These are phyloP conservation scores for Netelia fuscicornis DNA, from an alignment of 2,888 invertebrate genomes.

Conservation along the genomic window DNA sequence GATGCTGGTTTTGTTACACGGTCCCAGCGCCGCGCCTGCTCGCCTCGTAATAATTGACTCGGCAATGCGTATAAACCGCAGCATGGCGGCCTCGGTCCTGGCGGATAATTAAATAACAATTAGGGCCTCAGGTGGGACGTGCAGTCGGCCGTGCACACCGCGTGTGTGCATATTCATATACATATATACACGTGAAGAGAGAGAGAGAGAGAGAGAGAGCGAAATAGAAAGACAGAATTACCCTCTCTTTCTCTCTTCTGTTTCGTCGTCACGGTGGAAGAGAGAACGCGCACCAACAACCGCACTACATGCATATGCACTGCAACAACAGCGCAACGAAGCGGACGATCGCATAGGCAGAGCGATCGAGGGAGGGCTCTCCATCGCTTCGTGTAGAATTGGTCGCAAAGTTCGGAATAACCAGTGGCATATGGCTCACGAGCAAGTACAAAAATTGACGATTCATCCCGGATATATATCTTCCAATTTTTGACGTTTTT, in stretches of 20 bases:
- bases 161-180: conserved; percentile 64
- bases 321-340: conserved; percentile 41
- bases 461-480: conserved; percentile 76
- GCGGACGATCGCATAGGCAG: conserved; percentile 38
- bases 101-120: conserved; percentile 83
- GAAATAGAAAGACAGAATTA: no score
- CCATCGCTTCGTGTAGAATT: conserved; percentile 37
- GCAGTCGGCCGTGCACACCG: conserved; percentile 70
- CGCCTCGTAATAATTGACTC: conserved; percentile 79
- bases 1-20: conserved; percentile 57
- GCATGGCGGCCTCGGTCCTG: conserved; percentile 76
- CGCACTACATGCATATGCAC: conserved; percentile 15
- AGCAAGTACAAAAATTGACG: conserved; percentile 72
- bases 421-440: conserved; percentile 56
- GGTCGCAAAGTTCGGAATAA: conserved; percentile 28
- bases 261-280: conserved; percentile 10
- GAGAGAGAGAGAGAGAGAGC: no score
- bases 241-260: conserved; percentile 6
- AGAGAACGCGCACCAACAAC: conserved; percentile 7
- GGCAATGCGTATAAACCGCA: conserved; percentile 83
- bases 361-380: conserved; percentile 38
- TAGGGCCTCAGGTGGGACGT: conserved; percentile 79
- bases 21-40: conserved; percentile 73
- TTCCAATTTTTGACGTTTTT: conserved; percentile 63
- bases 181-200: conserved; percentile 9